phyloP scores from a whole-genome alignment of 2,797 vertebrate genomes.

The Poeciliopsis turneri region DNA sequence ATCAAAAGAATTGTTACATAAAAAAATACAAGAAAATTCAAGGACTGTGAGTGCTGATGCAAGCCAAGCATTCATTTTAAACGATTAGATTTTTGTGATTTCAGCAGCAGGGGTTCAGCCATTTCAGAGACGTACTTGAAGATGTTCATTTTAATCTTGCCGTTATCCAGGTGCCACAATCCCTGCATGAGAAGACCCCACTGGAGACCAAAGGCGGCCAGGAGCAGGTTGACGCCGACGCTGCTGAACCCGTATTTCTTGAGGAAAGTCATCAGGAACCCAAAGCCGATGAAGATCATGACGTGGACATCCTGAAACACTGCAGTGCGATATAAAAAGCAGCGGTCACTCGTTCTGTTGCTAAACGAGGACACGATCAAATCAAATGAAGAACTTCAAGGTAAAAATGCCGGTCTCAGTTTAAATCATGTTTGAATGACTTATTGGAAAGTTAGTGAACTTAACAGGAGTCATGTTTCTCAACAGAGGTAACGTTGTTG shows the following conservation, averaged over 20 bases:
- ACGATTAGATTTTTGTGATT: neutral
- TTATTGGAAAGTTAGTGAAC: conserved; percentile 15
- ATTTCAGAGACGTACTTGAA: conserved; percentile 72
- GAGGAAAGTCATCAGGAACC: conserved; percentile 98
- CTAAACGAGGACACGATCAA: conserved; percentile 22
- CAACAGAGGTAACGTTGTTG: conserved; percentile 31
- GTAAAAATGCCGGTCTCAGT: neutral
- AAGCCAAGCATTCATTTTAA: neutral
- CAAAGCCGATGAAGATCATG: conserved; percentile 97
- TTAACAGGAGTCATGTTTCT: conserved; percentile 27
- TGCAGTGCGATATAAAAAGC: conserved; percentile 56
- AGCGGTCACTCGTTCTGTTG: conserved; percentile 30
- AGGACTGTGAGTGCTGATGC: neutral
- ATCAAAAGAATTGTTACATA: neutral
- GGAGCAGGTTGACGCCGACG: conserved; percentile 90
- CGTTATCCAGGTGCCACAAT: conserved; percentile 72
- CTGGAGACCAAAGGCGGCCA: conserved; percentile 94
- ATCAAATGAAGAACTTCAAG: conserved; percentile 21
- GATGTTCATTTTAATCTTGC: conserved; percentile 81
- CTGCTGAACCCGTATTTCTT: conserved; percentile 96
- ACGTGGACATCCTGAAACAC: conserved; percentile 97
- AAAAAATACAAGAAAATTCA: neutral
- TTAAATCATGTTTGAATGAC: conserved; percentile 21
- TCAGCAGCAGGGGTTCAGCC: neutral
- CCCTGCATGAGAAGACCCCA: conserved; percentile 91